Conservation (phyloP, 2,888 invertebrate species). For the Loripinus fragilis region DNA sequence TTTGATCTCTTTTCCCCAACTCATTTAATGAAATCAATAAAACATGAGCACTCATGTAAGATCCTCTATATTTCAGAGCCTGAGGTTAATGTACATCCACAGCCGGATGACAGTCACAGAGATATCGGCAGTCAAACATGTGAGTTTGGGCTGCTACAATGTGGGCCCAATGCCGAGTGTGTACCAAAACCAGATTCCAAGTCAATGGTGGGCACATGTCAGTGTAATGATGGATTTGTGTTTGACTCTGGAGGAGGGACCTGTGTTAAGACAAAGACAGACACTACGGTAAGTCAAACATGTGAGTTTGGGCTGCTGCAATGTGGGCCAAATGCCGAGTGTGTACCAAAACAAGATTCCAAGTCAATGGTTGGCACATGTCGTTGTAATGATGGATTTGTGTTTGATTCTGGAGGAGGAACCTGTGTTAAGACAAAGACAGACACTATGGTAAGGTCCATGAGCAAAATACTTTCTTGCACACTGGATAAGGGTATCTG, state of each 20-base stretch:
- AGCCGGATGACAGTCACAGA: too few relatives aligned
- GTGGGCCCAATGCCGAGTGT: slow-evolving; percentile 38
- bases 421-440: not conserved
- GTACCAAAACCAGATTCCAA: not conserved
- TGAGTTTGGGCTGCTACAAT: slow-evolving; percentile 41
- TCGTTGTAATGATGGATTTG: slow-evolving; percentile 35
- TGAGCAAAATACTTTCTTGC: too few relatives aligned
- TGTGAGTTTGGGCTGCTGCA: slow-evolving; percentile 45
- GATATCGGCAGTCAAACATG: too few relatives aligned
- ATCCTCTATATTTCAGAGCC: too few relatives aligned
- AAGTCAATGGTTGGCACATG: slow-evolving; percentile 33
- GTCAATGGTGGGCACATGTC: slow-evolving; percentile 34
- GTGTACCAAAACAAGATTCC: slow-evolving; percentile 13
- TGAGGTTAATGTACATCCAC: not conserved
- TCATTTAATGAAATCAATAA: too few relatives aligned
- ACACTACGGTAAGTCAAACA: not conserved
- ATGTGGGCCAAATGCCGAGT: slow-evolving; percentile 36
- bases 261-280: not conserved
- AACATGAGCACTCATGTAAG: too few relatives aligned
- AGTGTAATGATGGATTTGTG: slow-evolving; percentile 33
- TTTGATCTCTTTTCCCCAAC: too few relatives aligned
- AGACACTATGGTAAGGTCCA: not conserved
- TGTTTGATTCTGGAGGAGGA: not conserved
- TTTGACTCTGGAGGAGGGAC: slow-evolving; percentile 1
- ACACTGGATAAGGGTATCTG: too few relatives aligned